These are phyloP conservation scores for Eutrigla gurnardus DNA, from an alignment of 2,797 vertebrate genomes.

Conservation along the genomic window DNA sequence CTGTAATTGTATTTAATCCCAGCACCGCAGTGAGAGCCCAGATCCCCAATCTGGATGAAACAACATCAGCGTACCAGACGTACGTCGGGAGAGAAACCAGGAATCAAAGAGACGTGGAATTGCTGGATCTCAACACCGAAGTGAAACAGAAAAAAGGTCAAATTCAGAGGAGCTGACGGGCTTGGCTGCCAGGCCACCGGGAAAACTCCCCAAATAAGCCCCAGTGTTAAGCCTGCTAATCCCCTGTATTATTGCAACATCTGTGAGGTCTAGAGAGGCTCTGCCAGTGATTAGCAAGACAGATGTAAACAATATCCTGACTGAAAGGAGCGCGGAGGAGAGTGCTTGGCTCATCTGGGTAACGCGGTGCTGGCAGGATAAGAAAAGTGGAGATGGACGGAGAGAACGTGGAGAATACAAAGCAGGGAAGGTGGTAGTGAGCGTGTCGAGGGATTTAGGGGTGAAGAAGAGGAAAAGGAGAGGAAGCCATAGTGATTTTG, in stretches of 20 bases:
- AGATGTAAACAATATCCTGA: constrained; percentile 80
- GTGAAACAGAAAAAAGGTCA: constrained; percentile 68
- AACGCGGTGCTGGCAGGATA: constrained; percentile 44
- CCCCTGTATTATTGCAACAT: constrained; percentile 82
- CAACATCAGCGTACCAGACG: constrained; percentile 47
- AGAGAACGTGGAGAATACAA: constrained; percentile 64
- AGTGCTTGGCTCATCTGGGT: constrained; percentile 43
- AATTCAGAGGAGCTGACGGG: constrained; percentile 68
- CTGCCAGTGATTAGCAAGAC: constrained; percentile 76
- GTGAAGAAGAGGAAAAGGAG: constrained; percentile 28
- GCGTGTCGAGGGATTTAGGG: constrained; percentile 45
- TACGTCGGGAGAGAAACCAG: constrained; percentile 25
- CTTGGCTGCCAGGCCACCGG: constrained; percentile 60
- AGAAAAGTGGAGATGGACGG: constrained; percentile 48
- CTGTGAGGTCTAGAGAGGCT: constrained; percentile 80
- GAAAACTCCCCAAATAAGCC: constrained; percentile 76
- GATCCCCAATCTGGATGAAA: constrained; percentile 45
- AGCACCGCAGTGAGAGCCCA: constrained; percentile 36
- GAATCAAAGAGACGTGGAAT: constrained; percentile 70
- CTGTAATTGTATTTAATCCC: constrained; percentile 46
- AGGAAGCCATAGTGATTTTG: constrained; percentile 36
- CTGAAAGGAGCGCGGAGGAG: constrained; percentile 38
- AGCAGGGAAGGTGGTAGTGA: constrained; percentile 52
- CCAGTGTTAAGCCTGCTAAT: constrained; percentile 79
- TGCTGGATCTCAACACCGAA: constrained; percentile 55